Evolutionary conservation across 2,797 vertebrate species (phyloP).

Genomic region (Salarias fasciatus): DNA sequence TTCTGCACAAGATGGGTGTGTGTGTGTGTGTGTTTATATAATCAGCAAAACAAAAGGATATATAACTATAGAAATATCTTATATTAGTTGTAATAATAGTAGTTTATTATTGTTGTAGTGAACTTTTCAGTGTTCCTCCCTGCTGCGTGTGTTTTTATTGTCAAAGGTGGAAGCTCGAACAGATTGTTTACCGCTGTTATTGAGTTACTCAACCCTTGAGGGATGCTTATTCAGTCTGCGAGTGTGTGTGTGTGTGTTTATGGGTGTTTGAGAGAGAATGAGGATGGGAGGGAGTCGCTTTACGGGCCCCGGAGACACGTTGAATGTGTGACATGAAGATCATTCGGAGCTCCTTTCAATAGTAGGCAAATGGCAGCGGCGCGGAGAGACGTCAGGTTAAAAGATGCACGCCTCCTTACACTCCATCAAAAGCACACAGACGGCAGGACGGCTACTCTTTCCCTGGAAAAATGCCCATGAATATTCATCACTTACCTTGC

Average conservation of each 20-base stretch:
- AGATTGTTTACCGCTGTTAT: slow-evolving; percentile 57
- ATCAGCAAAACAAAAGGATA: slow-evolving; percentile 9
- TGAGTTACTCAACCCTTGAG: slow-evolving; percentile 45
- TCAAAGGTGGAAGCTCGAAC: slow-evolving; percentile 28
- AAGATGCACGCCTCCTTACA: slow-evolving; percentile 17
- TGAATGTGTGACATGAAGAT: slow-evolving; percentile 59
- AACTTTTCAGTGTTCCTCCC: slow-evolving; percentile 40
- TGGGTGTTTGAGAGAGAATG: slow-evolving; percentile 25
- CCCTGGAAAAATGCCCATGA: slow-evolving; percentile 58
- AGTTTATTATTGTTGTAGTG: slow-evolving; percentile 22
- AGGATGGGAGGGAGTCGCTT: slow-evolving; percentile 39
- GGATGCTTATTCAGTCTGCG: slow-evolving; percentile 6
- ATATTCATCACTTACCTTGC: slow-evolving; percentile 68
- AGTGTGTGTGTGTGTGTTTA: slow-evolving; percentile 4
- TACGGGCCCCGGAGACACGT: slow-evolving; percentile 51
- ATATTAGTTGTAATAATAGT: slow-evolving; percentile 19
- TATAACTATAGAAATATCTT: slow-evolving; percentile 7
- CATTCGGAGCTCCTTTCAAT: slow-evolving; percentile 69
- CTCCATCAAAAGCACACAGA: not conserved
- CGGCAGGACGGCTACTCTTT: slow-evolving; percentile 1
- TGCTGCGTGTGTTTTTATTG: slow-evolving; percentile 44
- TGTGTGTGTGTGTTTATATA: slow-evolving; percentile 19
- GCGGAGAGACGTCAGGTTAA: slow-evolving; percentile 24
- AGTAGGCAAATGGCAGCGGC: slow-evolving; percentile 44
- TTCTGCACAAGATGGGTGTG: slow-evolving; percentile 12